phyloP scores from a whole-genome alignment of 2,888 invertebrate species.

The Nezara viridula region DNA sequence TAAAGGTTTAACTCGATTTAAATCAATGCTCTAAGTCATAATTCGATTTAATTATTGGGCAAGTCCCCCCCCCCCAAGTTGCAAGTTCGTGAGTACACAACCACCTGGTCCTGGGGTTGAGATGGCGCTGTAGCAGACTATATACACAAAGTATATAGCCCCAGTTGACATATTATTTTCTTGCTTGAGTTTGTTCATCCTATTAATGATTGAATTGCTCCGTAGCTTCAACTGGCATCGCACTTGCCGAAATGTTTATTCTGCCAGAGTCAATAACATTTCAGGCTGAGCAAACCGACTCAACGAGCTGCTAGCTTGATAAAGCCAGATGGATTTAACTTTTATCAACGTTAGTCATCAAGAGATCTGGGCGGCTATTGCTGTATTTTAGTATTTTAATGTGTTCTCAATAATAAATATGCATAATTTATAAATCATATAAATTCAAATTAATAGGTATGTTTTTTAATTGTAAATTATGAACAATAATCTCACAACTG shows the following conservation, averaged over 20 bases:
- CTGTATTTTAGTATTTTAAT: not conserved
- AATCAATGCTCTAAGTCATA: not conserved
- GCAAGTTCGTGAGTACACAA: not conserved
- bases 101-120: not conserved
- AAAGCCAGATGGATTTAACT: slow-evolving; percentile 22
- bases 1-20: not conserved
- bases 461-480: too few species aligned
- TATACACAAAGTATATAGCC: not conserved
- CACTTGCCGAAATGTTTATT: slow-evolving; percentile 33
- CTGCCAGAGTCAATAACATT: slow-evolving; percentile 20
- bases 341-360: slow-evolving; percentile 22
- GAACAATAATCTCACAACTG: too few species aligned
- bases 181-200: slow-evolving; percentile 28
- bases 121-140: not conserved
- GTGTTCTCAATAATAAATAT: not conserved
- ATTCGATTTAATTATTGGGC: not conserved
- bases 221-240: not conserved
- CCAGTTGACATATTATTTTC: slow-evolving; percentile 21
- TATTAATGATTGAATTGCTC: slow-evolving; percentile 28
- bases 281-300: not conserved
- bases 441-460: too few species aligned
- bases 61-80: too few species aligned
- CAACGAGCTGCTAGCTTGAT: not conserved
- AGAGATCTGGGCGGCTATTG: not conserved
- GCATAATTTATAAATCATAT: too few species aligned